These are phyloP conservation scores for Laupala kohalensis DNA, from an alignment of 1,140 invertebrate species.

Conservation along the genomic window DNA sequence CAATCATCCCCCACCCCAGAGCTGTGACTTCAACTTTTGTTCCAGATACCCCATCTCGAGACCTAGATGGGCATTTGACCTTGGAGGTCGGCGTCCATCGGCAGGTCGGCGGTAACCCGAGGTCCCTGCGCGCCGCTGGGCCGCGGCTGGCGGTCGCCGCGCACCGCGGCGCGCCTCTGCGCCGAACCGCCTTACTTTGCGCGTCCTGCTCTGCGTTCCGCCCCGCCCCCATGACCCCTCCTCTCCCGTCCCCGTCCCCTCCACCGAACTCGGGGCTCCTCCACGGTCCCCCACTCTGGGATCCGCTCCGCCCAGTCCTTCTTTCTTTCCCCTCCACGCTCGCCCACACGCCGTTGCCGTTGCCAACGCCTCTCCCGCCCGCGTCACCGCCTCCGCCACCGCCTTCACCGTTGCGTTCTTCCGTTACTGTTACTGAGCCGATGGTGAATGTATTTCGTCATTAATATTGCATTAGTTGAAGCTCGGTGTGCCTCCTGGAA, in stretches of 20 bases:
- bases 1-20: too few relatives aligned
- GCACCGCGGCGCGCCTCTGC: too few relatives aligned
- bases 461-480: constrained; percentile 12
- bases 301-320: too few relatives aligned
- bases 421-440: background rate
- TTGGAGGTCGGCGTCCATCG: too few relatives aligned
- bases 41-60: too few relatives aligned
- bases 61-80: too few relatives aligned
- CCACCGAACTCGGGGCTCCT: too few relatives aligned
- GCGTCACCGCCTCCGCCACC: background rate
- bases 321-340: background rate
- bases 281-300: background rate
- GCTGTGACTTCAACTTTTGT: too few relatives aligned
- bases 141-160: too few relatives aligned
- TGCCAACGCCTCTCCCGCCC: background rate
- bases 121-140: background rate
- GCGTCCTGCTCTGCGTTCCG: background rate
- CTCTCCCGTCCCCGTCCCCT: background rate
- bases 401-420: background rate
- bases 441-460: constrained; percentile 9
- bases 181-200: background rate
- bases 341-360: too few relatives aligned
- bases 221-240: too few relatives aligned
- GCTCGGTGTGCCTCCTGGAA: constrained; percentile 4
- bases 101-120: background rate